Evolutionary conservation across 2,797 vertebrate species (phyloP), one percentile per base, ranked within the genome.

Genomic region (Artibeus jamaicensis): DNA sequence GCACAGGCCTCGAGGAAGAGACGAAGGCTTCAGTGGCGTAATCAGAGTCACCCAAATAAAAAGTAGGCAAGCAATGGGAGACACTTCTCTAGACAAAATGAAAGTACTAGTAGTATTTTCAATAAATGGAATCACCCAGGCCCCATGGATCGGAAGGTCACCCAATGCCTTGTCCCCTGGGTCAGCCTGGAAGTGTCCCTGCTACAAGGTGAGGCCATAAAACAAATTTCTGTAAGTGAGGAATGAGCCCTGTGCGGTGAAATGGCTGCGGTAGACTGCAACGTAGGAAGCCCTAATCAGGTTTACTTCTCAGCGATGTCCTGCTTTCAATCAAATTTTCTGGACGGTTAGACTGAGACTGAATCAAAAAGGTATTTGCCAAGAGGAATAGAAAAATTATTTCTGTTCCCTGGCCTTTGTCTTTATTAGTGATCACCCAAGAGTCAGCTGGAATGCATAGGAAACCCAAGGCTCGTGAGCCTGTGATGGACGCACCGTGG

Each of bases 291-390:
- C 57, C 70, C 70, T 91, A 83, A 97, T 95, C 88, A 48, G 90
- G 77, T 87, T 86, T 62, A 81, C 84, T 90, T 70, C 71, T 76
- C 2, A 0, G 70, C 16, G 0, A 50, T 9, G 91, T 79, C 89
- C 89, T 91, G 92, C 79, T 91, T 93, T 74, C 95, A 65, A 84
- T 96, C 86, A 93, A 84, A 93, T 91, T 87, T 95, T 95, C 93
- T 70, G 59, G 85, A 95, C 39, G 55, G 83, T 86, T 65, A 95
- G 91, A 84, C 29, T 24, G 85, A 92, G 81, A 91, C 55, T 22
- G 74, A 91, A 89, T 83, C 88, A 67, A 82, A 92, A 79, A 50
- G 68, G 82, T 48, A 93, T 89, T 81, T 93, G 86, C 91, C 77
- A 68, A 48, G 37, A 96, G 77, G 42, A 70, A 90, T 37, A 55